Base-by-base conservation (phyloP, 2,113 vertebrate species). In the Symphodus melops region DNA sequence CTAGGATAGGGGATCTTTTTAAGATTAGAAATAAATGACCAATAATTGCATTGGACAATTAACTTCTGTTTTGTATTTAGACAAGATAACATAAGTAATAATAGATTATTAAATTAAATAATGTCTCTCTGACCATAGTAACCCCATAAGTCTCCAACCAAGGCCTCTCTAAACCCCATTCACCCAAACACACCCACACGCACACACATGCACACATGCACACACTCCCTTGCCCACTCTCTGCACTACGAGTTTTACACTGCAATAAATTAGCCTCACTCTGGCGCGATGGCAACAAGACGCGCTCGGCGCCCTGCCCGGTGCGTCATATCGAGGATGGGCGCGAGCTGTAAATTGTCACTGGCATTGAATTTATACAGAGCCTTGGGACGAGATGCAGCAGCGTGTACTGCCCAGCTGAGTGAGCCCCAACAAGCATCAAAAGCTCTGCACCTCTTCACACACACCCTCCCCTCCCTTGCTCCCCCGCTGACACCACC, bases 281-380 rank as follows among this genome's bases (percentile, higher is more conserved):
- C 90, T 88, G 80, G 81, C 42, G 71, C 78, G 76, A 85, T 71
- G 88, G 86, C 79, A 85, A 87, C 81, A 87, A 83, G 88, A 88
- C 90, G 86, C 63, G 85, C 84, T 91, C 60, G 77, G 67, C 64
- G 61, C 67, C 67, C 77, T 77, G 86, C 84, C 87, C 81, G 54
- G 62, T 64, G 85, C 86, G 71, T 92, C 91, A 91, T 57, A 81
- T 85, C 61, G 67, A 76, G 69, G 87, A 92, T 82, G 84, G 77
- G 78, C 44, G 68, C 64, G 64, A 86, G 91, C 84, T 91, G 92
- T 93, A 94, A 93, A 92, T 93, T 92, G 91, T 91, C 90, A 84
- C 79, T 72, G 76, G 48, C 83, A 68, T 75, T 87, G 88, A 88
- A 94, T 94, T 91, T 90, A 92, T 82, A 90, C 87, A 73, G 85